These are phyloP conservation scores for Amphiprion ocellaris DNA, from an alignment of 2,113 vertebrate species.

Conservation along the genomic window DNA sequence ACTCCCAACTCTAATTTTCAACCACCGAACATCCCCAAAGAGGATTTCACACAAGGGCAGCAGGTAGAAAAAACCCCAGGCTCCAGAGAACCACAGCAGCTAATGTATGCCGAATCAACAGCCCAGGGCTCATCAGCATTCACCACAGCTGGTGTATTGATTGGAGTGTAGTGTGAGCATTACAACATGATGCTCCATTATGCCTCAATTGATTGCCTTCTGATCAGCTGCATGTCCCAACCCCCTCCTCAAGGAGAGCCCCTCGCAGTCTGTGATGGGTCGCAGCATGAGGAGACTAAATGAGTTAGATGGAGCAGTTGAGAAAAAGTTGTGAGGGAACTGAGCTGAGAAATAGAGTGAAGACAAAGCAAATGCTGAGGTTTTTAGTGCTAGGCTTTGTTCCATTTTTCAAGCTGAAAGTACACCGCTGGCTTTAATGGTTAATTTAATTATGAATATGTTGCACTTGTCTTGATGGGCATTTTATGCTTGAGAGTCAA, in stretches of 20 bases:
- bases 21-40: background rate
- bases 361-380: background rate
- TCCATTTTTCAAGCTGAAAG: too few species aligned
- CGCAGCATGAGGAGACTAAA: conserved; percentile 28
- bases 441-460: too few species aligned
- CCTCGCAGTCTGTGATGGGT: conserved; percentile 31
- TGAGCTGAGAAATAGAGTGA: background rate
- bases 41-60: conserved; percentile 8
- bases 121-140: conserved; percentile 66
- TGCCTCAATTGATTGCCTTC: conserved; percentile 78
- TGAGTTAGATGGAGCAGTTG: conserved; percentile 16
- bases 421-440: too few species aligned
- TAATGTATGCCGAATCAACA: conserved; percentile 45
- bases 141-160: conserved; percentile 72
- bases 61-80: background rate
- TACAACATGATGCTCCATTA: conserved; percentile 81
- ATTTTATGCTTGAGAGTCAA: too few species aligned
- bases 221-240: conserved; percentile 63
- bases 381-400: conserved; percentile 1
- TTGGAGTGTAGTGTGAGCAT: conserved; percentile 60
- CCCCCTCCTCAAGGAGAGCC: conserved; percentile 1
- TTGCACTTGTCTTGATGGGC: too few species aligned
- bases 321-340: background rate
- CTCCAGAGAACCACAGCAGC: conserved; percentile 17
- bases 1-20: conserved; percentile 7